A percentile compares a stretch with the other conserved stretches of the same genome.
phyloP scores from a whole-genome alignment of 2,888 invertebrate species.

The Zygaena filipendulae region DNA sequence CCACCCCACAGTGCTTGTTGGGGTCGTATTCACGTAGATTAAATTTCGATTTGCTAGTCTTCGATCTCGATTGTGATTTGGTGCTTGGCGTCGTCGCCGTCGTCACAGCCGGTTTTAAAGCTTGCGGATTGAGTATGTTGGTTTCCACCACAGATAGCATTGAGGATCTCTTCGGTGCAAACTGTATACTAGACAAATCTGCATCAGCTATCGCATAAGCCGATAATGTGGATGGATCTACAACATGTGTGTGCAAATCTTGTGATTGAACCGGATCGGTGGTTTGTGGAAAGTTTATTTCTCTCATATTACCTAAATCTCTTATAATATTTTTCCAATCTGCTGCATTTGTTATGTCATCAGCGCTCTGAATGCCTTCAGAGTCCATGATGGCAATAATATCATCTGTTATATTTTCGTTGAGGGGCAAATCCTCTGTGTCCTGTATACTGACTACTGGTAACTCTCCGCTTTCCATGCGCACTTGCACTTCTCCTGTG shows the following conservation, averaged over 20 bases:
- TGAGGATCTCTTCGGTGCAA: conserved; percentile 43
- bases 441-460: conserved; percentile 65
- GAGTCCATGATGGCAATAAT: conserved; percentile 64
- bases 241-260: conserved; percentile 39
- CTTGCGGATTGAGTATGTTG: conserved; percentile 26
- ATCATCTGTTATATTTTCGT: conserved; percentile 58
- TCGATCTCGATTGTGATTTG: conserved; percentile 34
- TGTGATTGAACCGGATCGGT: conserved; percentile 35
- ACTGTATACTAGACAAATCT: conserved; percentile 42
- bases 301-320: conserved; percentile 59
- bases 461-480: conserved; percentile 54
- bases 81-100: conserved; percentile 33
- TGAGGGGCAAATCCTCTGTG: conserved; percentile 55
- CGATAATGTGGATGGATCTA: conserved; percentile 31
- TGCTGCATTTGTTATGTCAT: conserved; percentile 54
- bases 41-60: conserved; percentile 51
- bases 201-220: conserved; percentile 40
- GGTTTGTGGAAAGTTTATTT: conserved; percentile 51
- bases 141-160: conserved; percentile 35
- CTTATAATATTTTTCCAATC: conserved; percentile 64
- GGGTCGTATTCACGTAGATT: conserved; percentile 80
- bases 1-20: conserved; percentile 85
- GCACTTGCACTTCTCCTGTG: conserved; percentile 50
- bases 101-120: conserved; percentile 26
- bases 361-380: conserved; percentile 60